phyloP scores from a whole-genome alignment of 1,140 invertebrate species.

The Drosophila azteca region DNA sequence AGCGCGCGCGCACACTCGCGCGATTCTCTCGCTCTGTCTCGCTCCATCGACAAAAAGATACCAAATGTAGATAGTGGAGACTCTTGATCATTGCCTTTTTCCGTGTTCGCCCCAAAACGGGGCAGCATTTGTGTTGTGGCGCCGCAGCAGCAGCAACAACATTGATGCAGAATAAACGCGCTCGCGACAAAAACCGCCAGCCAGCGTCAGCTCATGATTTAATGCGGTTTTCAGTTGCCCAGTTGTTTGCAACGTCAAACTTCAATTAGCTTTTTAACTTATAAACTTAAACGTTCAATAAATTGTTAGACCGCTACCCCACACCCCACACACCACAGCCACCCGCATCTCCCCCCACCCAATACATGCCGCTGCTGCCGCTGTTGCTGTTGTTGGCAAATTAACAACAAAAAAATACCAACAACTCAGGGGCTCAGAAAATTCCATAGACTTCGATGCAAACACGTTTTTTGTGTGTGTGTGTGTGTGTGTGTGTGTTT shows the following conservation, averaged over 20 bases:
- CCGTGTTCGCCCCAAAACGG: slow-evolving; percentile 68
- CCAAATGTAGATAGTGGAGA: slow-evolving; percentile 59
- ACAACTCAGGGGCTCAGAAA: slow-evolving; percentile 50
- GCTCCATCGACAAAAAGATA: slow-evolving; percentile 38
- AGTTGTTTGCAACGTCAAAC: slow-evolving; percentile 56
- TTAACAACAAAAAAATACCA: slow-evolving; percentile 43
- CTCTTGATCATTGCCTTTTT: slow-evolving; percentile 67
- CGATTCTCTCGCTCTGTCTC: slow-evolving; percentile 8
- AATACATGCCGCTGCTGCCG: no score
- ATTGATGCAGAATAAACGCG: slow-evolving; percentile 18
- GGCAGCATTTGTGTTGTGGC: slow-evolving; percentile 40
- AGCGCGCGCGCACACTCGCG: slow-evolving; percentile 13
- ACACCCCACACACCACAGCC: neutral
- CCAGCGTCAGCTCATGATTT: slow-evolving; percentile 17
- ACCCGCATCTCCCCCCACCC: neutral
- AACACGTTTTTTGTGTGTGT: slow-evolving; percentile 41
- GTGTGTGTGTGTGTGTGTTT: no score
- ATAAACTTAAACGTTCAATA: slow-evolving; percentile 74
- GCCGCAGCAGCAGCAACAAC: slow-evolving; percentile 30
- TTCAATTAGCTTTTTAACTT: slow-evolving; percentile 76
- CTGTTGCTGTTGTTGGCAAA: slow-evolving; percentile 26
- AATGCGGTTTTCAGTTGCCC: slow-evolving; percentile 20
- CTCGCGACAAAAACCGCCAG: slow-evolving; percentile 35
- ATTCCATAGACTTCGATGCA: slow-evolving; percentile 55
- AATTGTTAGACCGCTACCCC: slow-evolving; percentile 40